Percentiles rank a stretch among this genome's conserved stretches.
phyloP scores from a whole-genome alignment of 2,113 vertebrate genomes.

The Heliornis fulica region DNA sequence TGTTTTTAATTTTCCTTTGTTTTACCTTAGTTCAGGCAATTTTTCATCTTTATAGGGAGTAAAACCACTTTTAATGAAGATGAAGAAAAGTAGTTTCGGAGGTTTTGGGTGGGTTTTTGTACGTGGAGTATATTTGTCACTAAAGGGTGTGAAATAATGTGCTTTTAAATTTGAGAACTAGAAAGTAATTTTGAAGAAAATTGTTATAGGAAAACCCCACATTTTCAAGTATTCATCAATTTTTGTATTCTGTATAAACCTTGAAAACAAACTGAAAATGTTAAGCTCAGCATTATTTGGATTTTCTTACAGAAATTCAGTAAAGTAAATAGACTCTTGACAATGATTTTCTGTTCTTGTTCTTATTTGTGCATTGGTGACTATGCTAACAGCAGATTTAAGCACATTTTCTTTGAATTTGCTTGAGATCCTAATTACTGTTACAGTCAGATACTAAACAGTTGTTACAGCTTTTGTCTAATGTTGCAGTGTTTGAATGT shows the following conservation, averaged over 20 bases:
- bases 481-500: background rate
- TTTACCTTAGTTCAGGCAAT: background rate
- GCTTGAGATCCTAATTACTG: background rate
- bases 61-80: background rate
- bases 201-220: background rate
- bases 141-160: fast-evolving
- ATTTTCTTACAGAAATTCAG: background rate
- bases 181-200: background rate
- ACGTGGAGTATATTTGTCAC: background rate
- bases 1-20: background rate
- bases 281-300: background rate
- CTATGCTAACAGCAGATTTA: background rate
- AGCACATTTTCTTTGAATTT: background rate
- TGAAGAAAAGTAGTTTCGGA: background rate
- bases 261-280: background rate
- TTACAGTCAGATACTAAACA: background rate
- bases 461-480: background rate
- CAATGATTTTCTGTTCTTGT: background rate
- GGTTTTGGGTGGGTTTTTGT: background rate
- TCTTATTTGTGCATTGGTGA: background rate
- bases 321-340: background rate
- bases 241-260: background rate
- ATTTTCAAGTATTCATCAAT: background rate
- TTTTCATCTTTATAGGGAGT: background rate
- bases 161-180: background rate